A percentile compares a stretch with the other conserved stretches of the same genome.
phyloP scores from a whole-genome alignment of 2,888 invertebrate genomes.

The Cataglyphis livida region DNA sequence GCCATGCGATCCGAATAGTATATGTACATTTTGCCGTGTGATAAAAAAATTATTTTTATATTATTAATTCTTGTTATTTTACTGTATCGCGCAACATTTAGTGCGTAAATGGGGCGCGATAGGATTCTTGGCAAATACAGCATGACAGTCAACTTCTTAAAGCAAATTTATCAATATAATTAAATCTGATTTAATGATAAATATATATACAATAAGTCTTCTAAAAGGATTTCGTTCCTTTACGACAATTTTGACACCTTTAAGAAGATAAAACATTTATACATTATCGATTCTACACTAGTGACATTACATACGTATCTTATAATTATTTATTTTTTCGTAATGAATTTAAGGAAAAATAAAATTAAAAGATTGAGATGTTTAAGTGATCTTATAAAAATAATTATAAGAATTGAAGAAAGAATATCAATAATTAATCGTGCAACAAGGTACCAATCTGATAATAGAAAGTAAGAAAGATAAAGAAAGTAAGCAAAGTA shows the following conservation, averaged over 20 bases:
- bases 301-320: not conserved
- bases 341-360: slow-evolving; percentile 8
- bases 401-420: not conserved
- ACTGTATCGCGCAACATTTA: not conserved
- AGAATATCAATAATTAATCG: not conserved
- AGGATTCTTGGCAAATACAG: not conserved
- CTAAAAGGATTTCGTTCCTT: not conserved
- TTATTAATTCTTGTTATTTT: not conserved
- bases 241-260: not conserved
- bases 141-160: not conserved
- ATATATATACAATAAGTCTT: not conserved
- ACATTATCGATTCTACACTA: slow-evolving; percentile 4
- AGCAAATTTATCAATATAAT: slow-evolving; percentile 6
- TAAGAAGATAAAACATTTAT: not conserved
- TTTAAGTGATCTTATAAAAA: not conserved
- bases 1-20: not conserved
- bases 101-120: not conserved
- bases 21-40: not conserved
- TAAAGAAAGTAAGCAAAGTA: slow-evolving; percentile 46
- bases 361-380: not conserved
- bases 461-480: slow-evolving; percentile 36
- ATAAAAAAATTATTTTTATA: slow-evolving; percentile 3
- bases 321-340: not conserved
- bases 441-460: slow-evolving; percentile 31
- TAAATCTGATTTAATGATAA: slow-evolving; percentile 24